A percentile compares a stretch with the other conserved stretches of the same genome.
phyloP scores from a whole-genome alignment of 2,113 vertebrate species.

The Desmodus rotundus region DNA sequence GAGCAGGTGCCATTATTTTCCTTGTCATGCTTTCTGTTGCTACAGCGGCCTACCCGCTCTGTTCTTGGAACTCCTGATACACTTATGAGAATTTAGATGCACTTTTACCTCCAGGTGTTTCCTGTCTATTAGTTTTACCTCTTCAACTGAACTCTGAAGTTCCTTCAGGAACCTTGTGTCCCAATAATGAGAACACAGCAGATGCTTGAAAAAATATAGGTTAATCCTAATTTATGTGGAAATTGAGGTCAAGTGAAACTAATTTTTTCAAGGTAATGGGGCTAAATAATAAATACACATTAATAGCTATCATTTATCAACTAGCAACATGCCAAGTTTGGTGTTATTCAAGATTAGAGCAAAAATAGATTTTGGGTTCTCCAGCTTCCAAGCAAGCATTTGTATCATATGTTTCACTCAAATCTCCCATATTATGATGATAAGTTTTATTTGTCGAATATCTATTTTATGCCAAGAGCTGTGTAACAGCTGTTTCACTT shows the following conservation, averaged over 20 bases:
- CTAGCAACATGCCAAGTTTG: slow-evolving; percentile 3
- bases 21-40: not conserved
- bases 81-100: not conserved
- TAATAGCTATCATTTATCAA: slow-evolving; percentile 20
- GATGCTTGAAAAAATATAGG: not conserved
- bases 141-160: not conserved
- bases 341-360: slow-evolving; percentile 12
- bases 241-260: not conserved
- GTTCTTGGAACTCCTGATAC: not conserved
- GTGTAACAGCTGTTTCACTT: not conserved
- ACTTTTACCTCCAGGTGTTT: not conserved
- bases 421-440: not conserved
- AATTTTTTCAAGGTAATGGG: not conserved
- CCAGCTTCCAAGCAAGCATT: not conserved
- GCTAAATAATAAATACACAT: slow-evolving; percentile 31
- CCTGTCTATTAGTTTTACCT: not conserved
- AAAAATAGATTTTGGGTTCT: slow-evolving; percentile 6
- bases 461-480: slow-evolving; percentile 19
- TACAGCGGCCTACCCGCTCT: not conserved
- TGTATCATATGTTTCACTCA: not conserved
- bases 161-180: not conserved
- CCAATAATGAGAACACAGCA: not conserved
- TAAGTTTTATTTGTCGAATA: slow-evolving; percentile 11
- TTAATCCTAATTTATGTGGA: slow-evolving; percentile 38
- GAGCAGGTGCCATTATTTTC: not conserved